Evolutionary conservation across 2,888 invertebrate species (phyloP).

Genomic region (Conchocele bisecta): DNA sequence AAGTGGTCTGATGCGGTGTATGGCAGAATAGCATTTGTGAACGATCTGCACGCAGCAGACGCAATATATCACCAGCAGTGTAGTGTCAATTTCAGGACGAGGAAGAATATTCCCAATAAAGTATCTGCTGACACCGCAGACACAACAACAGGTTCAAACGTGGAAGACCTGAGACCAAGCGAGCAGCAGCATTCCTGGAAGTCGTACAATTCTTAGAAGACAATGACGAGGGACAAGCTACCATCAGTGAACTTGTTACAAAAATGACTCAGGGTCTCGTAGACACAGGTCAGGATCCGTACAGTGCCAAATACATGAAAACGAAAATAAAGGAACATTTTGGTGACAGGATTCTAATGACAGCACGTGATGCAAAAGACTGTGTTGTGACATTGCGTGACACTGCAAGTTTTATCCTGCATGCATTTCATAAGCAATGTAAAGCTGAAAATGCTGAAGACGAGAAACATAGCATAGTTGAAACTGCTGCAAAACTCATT

Average conservation of each 20-base stretch:
- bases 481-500: slow-evolving; percentile 61
- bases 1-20: too few relatives aligned
- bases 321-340: slow-evolving; percentile 46
- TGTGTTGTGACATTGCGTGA: slow-evolving; percentile 48
- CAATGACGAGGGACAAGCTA: slow-evolving; percentile 42
- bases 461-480: slow-evolving; percentile 47
- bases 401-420: slow-evolving; percentile 36
- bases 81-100: too few relatives aligned
- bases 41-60: too few relatives aligned
- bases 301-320: slow-evolving; percentile 48
- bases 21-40: too few relatives aligned
- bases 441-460: slow-evolving; percentile 18
- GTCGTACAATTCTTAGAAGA: too few relatives aligned
- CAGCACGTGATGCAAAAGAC: slow-evolving; percentile 40
- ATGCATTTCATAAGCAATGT: slow-evolving; percentile 32
- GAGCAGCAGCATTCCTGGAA: too few relatives aligned
- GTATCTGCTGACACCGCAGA: too few relatives aligned
- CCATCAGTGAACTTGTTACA: slow-evolving; percentile 25
- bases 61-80: too few relatives aligned
- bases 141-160: too few relatives aligned
- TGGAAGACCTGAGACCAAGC: too few relatives aligned
- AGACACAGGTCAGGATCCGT: slow-evolving; percentile 26
- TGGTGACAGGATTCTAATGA: slow-evolving; percentile 47
- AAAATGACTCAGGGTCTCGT: too few relatives aligned
- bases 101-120: too few relatives aligned